Base-by-base conservation (phyloP, 2,797 vertebrate genomes). In the Melanotaenia pygmaea region DNA sequence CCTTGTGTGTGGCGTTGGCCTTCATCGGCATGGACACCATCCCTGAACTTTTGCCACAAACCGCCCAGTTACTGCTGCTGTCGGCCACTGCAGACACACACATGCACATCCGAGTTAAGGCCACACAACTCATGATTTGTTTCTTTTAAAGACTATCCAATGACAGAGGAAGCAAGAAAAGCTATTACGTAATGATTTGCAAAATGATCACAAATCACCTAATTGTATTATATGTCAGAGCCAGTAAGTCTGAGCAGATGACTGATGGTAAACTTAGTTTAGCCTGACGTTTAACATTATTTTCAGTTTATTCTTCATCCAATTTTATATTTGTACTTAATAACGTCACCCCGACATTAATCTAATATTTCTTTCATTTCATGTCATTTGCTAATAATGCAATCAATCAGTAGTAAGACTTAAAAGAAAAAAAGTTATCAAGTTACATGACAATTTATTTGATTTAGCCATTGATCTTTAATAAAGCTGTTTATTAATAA, bases 11-110 rank as follows among this genome's bases (percentile, higher is more conserved):
- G 79, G 97, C 95, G 71, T 80, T 92, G 50, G 94, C 92, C 40
- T 91, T 90, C 87, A 96, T 84, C 0, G 98, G 97, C 96, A 99
- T 97, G 45, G 95, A 93, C 77, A 99, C 94, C 83, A 99, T 94
- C 7, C 98, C 98, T 0, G 97, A 99, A 77, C 98, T 99, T 84
- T 97, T 97, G 34, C 98, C 98, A 61, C 98, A 99, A 68, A 99
- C 97, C 0, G 98, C 98, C 98, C 98, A 99, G 92, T 98, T 98
- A 86, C 98, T 99, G 77, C 96, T 98, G 93, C 98, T 96, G 90
- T 99, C 98, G 0, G 97, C 96, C 88, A 99, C 98, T 99, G 92
- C 0, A 37, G 64, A 64, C 24, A 40, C 34, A 70, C 13, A 34
- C 38, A 67, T 24, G 22, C 35, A 53, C 35, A 54, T 2, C 30